Evolutionary conservation across 2,113 vertebrate species (phyloP).

Genomic region (Axis porcinus): DNA sequence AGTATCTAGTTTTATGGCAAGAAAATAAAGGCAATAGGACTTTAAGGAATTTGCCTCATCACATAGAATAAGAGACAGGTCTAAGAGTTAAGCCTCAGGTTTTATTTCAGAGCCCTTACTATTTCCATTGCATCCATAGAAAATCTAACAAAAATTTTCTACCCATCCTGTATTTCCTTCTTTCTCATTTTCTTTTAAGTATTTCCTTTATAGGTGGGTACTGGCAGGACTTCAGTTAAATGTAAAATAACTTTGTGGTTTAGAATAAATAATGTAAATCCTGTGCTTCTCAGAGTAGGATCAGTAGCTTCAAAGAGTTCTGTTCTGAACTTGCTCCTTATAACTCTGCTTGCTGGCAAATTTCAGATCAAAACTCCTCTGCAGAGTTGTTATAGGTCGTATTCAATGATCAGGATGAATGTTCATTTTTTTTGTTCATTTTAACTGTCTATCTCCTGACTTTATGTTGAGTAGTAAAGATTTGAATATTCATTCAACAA

Average conservation of each 20-base stretch:
- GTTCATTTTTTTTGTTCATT: slow-evolving; percentile 34
- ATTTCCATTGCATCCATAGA: not conserved
- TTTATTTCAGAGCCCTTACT: slow-evolving; percentile 31
- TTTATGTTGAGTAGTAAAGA: not conserved
- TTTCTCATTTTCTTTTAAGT: slow-evolving; percentile 19
- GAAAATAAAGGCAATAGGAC: not conserved
- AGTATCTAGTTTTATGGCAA: not conserved
- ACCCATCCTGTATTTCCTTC: not conserved
- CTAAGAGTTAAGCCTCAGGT: not conserved
- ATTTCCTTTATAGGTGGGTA: not conserved
- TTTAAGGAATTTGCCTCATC: slow-evolving; percentile 1
- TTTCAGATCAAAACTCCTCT: not conserved
- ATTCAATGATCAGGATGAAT: not conserved
- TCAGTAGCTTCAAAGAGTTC: not conserved
- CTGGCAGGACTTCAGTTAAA: slow-evolving; percentile 24
- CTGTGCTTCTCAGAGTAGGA: not conserved
- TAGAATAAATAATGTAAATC: slow-evolving; percentile 20
- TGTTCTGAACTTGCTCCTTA: not conserved
- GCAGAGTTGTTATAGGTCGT: not conserved
- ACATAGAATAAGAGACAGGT: not conserved
- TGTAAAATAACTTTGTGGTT: slow-evolving; percentile 40
- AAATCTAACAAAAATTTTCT: not conserved
- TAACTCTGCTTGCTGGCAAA: not conserved
- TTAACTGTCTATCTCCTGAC: not conserved
- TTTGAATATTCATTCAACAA: slow-evolving; percentile 10